These are phyloP conservation scores for Acipenser transmontanus DNA, from an alignment of 2,797 vertebrate species.

Conservation along the genomic window DNA sequence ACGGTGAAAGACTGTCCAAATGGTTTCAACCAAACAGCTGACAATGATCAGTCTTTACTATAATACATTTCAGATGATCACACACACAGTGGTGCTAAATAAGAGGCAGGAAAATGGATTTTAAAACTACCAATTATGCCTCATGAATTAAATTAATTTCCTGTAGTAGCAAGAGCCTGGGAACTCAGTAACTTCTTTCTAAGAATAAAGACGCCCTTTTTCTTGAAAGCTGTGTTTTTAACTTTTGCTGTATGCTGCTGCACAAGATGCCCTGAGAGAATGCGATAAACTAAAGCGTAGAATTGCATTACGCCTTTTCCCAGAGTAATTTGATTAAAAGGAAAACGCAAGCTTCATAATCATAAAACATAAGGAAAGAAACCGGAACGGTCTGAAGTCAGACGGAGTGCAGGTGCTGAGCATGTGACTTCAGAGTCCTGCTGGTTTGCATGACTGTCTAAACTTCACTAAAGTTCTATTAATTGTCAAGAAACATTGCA, in stretches of 20 bases:
- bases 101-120: slow-evolving; percentile 61
- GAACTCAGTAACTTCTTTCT: slow-evolving; percentile 45
- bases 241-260: slow-evolving; percentile 43
- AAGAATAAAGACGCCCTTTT: slow-evolving; percentile 49
- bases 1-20: too few species aligned
- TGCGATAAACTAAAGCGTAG: slow-evolving; percentile 62
- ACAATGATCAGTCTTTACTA: too few species aligned
- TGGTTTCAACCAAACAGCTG: too few species aligned
- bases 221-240: slow-evolving; percentile 34
- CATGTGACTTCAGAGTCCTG: too few species aligned
- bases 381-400: slow-evolving; percentile 30
- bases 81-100: slow-evolving; percentile 41
- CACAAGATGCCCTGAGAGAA: slow-evolving; percentile 52
- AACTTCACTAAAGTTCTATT: too few species aligned
- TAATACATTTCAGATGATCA: too few species aligned
- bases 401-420: too few species aligned
- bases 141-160: slow-evolving; percentile 61
- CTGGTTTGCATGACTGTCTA: too few species aligned
- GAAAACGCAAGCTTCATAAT: slow-evolving; percentile 54
- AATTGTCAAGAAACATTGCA: too few species aligned
- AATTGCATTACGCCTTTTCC: slow-evolving; percentile 55
- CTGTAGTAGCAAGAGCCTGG: slow-evolving; percentile 40
- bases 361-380: slow-evolving; percentile 60
- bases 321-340: slow-evolving; percentile 49
- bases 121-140: slow-evolving; percentile 57